Percentiles rank a stretch among this genome's conserved stretches.
Evolutionary conservation across 1,140 invertebrate genomes (phyloP).

Genomic region (Stenopsyche tienmushanensis): DNA sequence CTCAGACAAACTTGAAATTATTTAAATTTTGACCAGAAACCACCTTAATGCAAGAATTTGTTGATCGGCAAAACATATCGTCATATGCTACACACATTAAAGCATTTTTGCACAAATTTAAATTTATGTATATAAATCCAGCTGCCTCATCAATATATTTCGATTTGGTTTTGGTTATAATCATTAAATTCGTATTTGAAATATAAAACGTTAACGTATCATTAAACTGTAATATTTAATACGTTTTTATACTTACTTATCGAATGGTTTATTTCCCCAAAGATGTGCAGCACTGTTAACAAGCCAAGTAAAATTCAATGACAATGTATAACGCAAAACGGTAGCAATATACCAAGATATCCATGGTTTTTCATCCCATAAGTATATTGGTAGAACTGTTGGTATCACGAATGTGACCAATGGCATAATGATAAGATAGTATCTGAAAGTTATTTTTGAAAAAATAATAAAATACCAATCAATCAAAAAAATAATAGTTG

Average conservation of each 20-base stretch:
- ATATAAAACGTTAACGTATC: no score
- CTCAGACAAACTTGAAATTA: neutral
- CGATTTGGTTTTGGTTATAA: no score
- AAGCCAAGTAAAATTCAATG: slow-evolving; percentile 71
- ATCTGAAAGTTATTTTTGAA: slow-evolving; percentile 18
- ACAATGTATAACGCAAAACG: slow-evolving; percentile 62
- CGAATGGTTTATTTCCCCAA: slow-evolving; percentile 65
- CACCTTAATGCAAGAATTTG: no score
- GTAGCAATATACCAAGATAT: slow-evolving; percentile 33
- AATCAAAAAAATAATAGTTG: neutral
- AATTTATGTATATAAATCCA: no score
- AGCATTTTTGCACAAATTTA: no score
- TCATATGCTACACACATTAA: no score
- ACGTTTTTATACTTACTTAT: slow-evolving; percentile 55
- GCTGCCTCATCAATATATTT: no score
- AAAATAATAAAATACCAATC: slow-evolving; percentile 1
- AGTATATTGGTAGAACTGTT: slow-evolving; percentile 60
- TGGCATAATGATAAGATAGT: slow-evolving; percentile 68
- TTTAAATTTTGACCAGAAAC: no score
- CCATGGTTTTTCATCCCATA: slow-evolving; percentile 27
- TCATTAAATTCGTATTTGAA: no score
- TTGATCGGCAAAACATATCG: no score
- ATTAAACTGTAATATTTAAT: no score
- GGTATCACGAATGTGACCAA: slow-evolving; percentile 73
- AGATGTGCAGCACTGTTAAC: slow-evolving; percentile 73